Base-by-base conservation (phyloP, 2,113 vertebrate genomes). In the Ciconia maguari region DNA sequence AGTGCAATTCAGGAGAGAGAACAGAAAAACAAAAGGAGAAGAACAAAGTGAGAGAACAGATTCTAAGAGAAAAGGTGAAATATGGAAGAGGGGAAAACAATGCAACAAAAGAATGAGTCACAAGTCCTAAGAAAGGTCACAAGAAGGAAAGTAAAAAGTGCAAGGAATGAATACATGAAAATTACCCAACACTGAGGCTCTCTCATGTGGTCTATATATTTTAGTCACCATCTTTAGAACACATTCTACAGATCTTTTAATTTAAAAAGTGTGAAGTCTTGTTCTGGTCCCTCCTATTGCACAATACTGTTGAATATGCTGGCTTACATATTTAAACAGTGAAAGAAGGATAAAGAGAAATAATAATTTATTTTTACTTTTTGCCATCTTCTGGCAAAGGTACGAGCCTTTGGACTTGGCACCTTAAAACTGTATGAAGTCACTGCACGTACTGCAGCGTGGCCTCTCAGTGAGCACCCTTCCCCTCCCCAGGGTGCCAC, bases 1-100 rank as follows among this genome's bases (percentile, higher is more conserved):
- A 87, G 65, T 36, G 87, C 52, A 91, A n/a, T 70, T 88, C 54
- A 89, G 60, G 58, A 86, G 52, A 95, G 25, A 92, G 66, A 83
- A 60, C 5, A 48, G 58, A 49, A 69, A 87, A 89, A 76, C 51
- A 74, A 87, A 69, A 90, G 57, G 14, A 93, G 18, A 85, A 80
- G 27, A 94, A 88, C 36, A 32, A 84, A 87, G 55, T 24, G 48
- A 81, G 44, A 71, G 69, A 87, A 80, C 16, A 46, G 64, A 57
- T 69, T 87, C 29, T 46, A 62, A 36, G 49, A 55, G 16, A 66
- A 94, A 75, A 68, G 25, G n/a, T 46, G 64, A 93, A 81, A 83
- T 52, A 65, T 0, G 9, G 49, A 86, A 65, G 38, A 89, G 17
- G 19, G 32, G 30, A 57, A 94, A 90, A 72, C 42, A 88, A 58